phyloP scores from a whole-genome alignment of 2,797 vertebrate species.

The Cephalopachus bancanus region DNA sequence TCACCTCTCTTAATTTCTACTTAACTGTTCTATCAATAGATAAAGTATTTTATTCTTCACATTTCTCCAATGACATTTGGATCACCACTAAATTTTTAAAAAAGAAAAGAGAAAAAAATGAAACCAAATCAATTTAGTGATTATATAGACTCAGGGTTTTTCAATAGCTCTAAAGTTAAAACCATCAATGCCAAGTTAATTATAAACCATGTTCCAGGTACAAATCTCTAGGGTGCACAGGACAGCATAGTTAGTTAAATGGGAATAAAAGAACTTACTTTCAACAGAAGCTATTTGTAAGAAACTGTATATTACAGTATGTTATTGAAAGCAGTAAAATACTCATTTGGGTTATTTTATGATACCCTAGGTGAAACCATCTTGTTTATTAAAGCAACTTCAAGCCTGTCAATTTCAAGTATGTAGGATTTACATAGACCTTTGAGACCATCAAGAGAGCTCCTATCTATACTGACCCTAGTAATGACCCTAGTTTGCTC shows the following conservation, averaged over 20 bases:
- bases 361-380: neutral
- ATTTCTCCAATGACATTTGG: neutral
- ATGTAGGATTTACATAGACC: neutral
- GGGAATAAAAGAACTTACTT: neutral
- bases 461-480: neutral
- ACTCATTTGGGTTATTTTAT: neutral
- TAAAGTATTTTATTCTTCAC: slow-evolving; percentile 37
- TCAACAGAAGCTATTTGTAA: neutral
- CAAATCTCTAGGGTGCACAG: neutral
- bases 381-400: slow-evolving; percentile 14
- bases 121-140: neutral
- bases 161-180: neutral
- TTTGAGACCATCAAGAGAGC: neutral
- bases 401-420: neutral
- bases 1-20: neutral
- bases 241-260: neutral
- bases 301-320: neutral
- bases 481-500: neutral
- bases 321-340: slow-evolving; percentile 48
- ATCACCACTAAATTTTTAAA: slow-evolving; percentile 24
- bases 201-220: neutral
- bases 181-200: neutral
- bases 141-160: neutral
- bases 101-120: neutral
- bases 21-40: neutral